These are phyloP conservation scores for Mirounga angustirostris DNA, from an alignment of 2,113 vertebrate species.

Conservation along the genomic window DNA sequence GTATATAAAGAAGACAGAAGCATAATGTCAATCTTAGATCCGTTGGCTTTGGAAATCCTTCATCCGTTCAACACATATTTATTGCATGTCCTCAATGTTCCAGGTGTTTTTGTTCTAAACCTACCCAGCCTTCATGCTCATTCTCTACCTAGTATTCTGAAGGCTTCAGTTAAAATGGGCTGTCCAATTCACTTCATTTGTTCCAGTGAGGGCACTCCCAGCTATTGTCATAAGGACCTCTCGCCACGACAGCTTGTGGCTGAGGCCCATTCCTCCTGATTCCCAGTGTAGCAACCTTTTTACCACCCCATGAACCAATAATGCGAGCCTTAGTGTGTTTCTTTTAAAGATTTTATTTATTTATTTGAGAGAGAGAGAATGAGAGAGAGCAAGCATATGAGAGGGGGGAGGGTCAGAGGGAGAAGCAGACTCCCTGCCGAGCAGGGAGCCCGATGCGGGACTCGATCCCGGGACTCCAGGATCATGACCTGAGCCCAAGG, in stretches of 20 bases:
- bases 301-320: neutral
- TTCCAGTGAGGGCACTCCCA: neutral
- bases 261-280: accelerated
- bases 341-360: neutral
- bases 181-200: neutral
- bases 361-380: no score
- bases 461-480: no score
- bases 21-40: neutral
- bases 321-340: neutral
- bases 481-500: no score
- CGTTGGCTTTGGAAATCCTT: neutral
- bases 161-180: neutral
- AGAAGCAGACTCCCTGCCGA: no score
- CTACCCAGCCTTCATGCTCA: neutral
- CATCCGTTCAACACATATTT: neutral
- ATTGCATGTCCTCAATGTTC: neutral
- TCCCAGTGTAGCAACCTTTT: neutral
- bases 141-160: neutral
- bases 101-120: neutral
- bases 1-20: neutral
- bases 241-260: neutral
- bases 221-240: accelerated
- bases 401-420: no score
- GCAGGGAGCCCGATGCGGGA: no score
- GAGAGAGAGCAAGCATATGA: no score